phyloP scores from a whole-genome alignment of 1,140 invertebrate species.

The Cheumatopsyche charites region DNA sequence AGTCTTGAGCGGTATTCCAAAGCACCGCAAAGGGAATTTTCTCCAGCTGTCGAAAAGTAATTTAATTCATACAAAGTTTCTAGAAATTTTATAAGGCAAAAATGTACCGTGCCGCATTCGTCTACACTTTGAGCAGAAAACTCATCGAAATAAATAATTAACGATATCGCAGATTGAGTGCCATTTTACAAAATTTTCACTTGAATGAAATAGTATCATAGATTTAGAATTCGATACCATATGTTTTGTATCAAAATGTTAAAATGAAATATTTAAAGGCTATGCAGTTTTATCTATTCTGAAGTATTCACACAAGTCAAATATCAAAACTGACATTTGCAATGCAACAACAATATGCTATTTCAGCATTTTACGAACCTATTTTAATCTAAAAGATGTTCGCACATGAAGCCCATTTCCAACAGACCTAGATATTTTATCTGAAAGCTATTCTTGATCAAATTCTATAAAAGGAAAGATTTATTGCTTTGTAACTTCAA shows the following conservation, averaged over 20 bases:
- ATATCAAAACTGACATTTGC: too few species aligned
- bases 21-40: not conserved
- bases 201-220: too few species aligned
- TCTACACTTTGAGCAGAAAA: too few species aligned
- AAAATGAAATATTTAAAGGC: too few species aligned
- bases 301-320: too few species aligned
- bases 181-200: not conserved
- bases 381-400: not conserved
- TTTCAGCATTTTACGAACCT: conserved; percentile 38
- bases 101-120: too few species aligned
- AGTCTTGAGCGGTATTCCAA: not conserved
- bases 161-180: too few species aligned
- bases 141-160: too few species aligned
- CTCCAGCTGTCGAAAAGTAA: conserved; percentile 3
- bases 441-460: not conserved
- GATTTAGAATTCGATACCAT: too few species aligned
- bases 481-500: conserved; percentile 40
- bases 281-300: conserved; percentile 21
- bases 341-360: too few species aligned
- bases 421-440: not conserved
- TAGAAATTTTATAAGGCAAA: too few species aligned
- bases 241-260: too few species aligned
- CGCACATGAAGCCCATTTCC: conserved; percentile 18
- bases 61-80: conserved; percentile 8
- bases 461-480: conserved; percentile 9